Conservation (phyloP, 2,888 invertebrate species). For the Automeris io region DNA sequence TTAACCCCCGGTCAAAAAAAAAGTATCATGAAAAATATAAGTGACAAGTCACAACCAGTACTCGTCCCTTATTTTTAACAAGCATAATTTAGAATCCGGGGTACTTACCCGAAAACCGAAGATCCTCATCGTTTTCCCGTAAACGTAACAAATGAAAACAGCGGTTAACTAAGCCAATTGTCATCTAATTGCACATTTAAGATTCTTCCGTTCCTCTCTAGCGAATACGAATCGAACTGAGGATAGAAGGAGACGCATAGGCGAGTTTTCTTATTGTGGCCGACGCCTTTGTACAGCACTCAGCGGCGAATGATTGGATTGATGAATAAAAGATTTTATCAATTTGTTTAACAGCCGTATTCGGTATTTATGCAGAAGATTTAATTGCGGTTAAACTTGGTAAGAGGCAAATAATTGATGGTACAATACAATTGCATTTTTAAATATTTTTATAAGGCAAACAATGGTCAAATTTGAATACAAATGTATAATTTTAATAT, state of each 20-base stretch:
- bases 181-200: slow-evolving; percentile 40
- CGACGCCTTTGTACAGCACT: slow-evolving; percentile 65
- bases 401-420: background rate
- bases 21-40: no score
- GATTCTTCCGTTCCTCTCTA: slow-evolving; percentile 25
- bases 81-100: slow-evolving; percentile 21
- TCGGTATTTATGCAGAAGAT: slow-evolving; percentile 62
- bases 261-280: slow-evolving; percentile 46
- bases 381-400: slow-evolving; percentile 28
- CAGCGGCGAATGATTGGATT: slow-evolving; percentile 63
- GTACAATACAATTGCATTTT: no score
- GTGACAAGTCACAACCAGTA: no score
- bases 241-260: slow-evolving; percentile 18
- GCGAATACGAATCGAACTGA: slow-evolving; percentile 20
- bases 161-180: slow-evolving; percentile 66
- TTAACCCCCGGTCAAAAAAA: no score
- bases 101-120: slow-evolving; percentile 10
- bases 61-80: background rate
- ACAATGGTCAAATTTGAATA: no score
- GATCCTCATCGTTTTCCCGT: slow-evolving; percentile 15
- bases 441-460: no score
- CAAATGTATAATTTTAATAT: no score
- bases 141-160: slow-evolving; percentile 38
- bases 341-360: slow-evolving; percentile 64
- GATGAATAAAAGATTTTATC: slow-evolving; percentile 71